A percentile compares a stretch with the other conserved stretches of the same genome.
phyloP scores from a whole-genome alignment of 2,113 vertebrate genomes.

The Xiphorhynchus elegans region DNA sequence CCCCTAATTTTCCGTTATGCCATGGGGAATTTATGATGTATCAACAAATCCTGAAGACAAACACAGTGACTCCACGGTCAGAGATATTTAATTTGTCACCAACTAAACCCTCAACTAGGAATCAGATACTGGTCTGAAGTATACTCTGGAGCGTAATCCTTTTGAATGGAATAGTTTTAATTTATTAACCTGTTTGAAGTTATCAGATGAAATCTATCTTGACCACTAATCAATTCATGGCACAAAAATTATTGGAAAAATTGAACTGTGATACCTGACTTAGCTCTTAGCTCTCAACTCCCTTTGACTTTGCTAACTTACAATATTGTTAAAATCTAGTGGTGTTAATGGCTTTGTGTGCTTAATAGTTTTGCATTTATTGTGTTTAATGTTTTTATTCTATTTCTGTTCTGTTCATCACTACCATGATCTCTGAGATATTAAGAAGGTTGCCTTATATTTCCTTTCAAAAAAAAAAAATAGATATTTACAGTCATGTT shows the following conservation, averaged over 20 bases:
- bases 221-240: not conserved
- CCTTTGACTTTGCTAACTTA: not conserved
- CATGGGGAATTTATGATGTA: conserved; percentile 29
- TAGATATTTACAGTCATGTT: conserved; percentile 1
- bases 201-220: not conserved
- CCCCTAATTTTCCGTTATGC: not conserved
- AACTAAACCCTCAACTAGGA: conserved; percentile 10
- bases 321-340: not conserved
- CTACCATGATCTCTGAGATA: not conserved
- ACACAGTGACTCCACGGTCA: conserved; percentile 13
- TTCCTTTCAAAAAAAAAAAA: not conserved
- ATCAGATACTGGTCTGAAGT: not conserved
- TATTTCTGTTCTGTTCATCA: not conserved
- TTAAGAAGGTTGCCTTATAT: conserved; percentile 12
- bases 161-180: not conserved
- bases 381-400: not conserved
- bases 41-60: conserved; percentile 37
- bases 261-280: not conserved
- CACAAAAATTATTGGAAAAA: conserved; percentile 2
- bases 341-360: not conserved
- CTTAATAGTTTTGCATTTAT: not conserved
- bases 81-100: conserved; percentile 15
- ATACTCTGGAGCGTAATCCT: not conserved
- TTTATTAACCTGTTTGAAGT: not conserved
- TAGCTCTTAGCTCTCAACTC: not conserved